A percentile compares a stretch with the other conserved stretches of the same genome.
These are phyloP conservation scores for Cyphomyrus discorhynchus DNA, from an alignment of 2,113 vertebrate genomes.

Conservation along the genomic window DNA sequence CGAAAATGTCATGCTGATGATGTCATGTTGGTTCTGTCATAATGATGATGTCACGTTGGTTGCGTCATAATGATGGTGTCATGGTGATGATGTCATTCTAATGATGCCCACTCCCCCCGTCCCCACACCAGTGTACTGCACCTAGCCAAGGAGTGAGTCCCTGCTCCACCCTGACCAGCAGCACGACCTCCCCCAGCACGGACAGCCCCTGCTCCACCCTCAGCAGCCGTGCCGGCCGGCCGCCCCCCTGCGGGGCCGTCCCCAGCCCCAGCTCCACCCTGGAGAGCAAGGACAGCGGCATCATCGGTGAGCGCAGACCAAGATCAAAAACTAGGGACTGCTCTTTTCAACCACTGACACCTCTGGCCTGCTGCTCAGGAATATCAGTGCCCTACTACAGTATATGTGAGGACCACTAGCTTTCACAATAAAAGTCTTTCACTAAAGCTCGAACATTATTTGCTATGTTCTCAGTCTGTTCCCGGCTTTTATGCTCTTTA, in stretches of 20 bases:
- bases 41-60: background rate
- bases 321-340: background rate
- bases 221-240: slow-evolving; percentile 59
- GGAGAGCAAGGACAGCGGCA: slow-evolving; percentile 97
- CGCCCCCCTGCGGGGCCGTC: slow-evolving; percentile 69
- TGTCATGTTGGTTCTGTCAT: background rate
- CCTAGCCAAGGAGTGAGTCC: slow-evolving; percentile 77
- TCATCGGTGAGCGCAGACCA: slow-evolving; percentile 74
- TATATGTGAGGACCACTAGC: background rate
- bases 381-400: background rate
- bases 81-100: background rate
- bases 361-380: background rate
- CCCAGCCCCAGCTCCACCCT: slow-evolving; percentile 92
- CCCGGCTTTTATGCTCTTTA: background rate
- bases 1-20: background rate
- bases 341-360: background rate
- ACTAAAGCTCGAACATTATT: background rate
- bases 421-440: background rate
- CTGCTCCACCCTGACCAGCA: slow-evolving; percentile 81
- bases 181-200: slow-evolving; percentile 71
- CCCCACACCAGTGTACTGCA: slow-evolving; percentile 61
- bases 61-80: background rate
- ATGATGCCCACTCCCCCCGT: background rate
- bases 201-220: slow-evolving; percentile 74
- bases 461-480: background rate